Base-by-base conservation (phyloP, 2,797 vertebrate genomes). In the Sebastiscus tertius region DNA sequence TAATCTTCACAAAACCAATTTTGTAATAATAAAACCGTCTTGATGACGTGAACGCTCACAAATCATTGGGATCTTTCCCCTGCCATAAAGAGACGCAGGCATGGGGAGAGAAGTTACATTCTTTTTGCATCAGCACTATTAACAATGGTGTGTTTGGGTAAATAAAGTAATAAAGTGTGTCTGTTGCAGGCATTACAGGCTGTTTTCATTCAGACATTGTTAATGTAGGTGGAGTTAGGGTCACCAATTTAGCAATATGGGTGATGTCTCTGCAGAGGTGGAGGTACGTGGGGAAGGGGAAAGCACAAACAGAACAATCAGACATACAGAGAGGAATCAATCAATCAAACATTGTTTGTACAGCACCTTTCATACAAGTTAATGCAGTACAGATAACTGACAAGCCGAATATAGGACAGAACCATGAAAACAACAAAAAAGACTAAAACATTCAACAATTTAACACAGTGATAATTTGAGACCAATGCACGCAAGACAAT, bases 171-270 rank as follows among this genome's bases (percentile, higher is more conserved):
- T 31, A 31, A 14, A 4, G 46, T 27, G 27, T 65, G 22, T 67
- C 26, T 75, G 16, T 14, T 52, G 12, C 66, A 59, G 66, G 33
- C 12, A 6, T 24, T 29, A 6, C 55, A 18, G 26, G 27, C 12
- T 63, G 46, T 71, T 75, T 66, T 72, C 11, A 54, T 49, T 49
- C 39, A 81, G 54, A 39, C 39, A 52, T 12, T n/a, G n/a, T 72
- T 79, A 70, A 65, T 9, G 29, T 26, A 27, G 7, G 18, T 6
- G 4, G 26, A 29, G 27, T 11, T 27, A 18, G 8, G 42, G 29
- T 69, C 62, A 34, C 63, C 66, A 80, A 61, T 78, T 73, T 63
- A 75, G 14, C 46, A 42, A 42, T 60, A 31, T 9, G 52, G 67
- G 62, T 64, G 81, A 55, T 22, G 39, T 60, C n/a, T 18, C 74